Percentiles rank a stretch among this genome's conserved stretches.
Evolutionary conservation across 2,797 vertebrate genomes (phyloP).

Genomic region (Dermochelys coriacea): DNA sequence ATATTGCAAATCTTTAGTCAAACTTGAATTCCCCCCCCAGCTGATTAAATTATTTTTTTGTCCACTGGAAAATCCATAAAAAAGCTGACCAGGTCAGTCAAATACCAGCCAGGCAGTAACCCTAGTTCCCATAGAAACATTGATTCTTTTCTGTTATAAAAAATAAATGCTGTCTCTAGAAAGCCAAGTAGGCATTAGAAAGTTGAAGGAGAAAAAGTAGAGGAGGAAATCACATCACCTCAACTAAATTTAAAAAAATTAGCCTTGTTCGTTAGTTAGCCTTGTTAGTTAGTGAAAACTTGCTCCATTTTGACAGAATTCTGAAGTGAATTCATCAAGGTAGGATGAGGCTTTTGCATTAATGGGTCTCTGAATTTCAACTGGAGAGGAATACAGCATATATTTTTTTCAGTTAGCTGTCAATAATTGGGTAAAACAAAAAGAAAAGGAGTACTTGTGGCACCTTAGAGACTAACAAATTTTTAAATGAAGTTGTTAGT

Average conservation of each 20-base stretch:
- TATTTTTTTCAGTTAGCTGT: neutral
- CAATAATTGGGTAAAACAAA: neutral
- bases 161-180: neutral
- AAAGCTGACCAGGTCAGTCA: no score
- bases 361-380: neutral
- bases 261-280: no score
- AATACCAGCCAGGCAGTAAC: no score
- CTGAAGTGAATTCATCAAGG: neutral
- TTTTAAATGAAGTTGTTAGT: no score
- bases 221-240: neutral
- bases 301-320: neutral
- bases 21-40: no score
- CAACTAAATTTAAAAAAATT: neutral
- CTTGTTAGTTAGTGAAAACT: accelerated
- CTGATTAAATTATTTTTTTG: no score
- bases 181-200: neutral
- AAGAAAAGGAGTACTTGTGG: no score
- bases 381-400: neutral
- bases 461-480: no score
- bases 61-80: no score
- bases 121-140: neutral
- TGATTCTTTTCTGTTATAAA: neutral
- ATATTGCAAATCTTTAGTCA: no score
- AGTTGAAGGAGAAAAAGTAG: neutral
- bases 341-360: neutral